Evolutionary conservation across 2,113 vertebrate species (phyloP), one percentile per base, ranked within the genome.

Genomic region (Poecile atricapillus): DNA sequence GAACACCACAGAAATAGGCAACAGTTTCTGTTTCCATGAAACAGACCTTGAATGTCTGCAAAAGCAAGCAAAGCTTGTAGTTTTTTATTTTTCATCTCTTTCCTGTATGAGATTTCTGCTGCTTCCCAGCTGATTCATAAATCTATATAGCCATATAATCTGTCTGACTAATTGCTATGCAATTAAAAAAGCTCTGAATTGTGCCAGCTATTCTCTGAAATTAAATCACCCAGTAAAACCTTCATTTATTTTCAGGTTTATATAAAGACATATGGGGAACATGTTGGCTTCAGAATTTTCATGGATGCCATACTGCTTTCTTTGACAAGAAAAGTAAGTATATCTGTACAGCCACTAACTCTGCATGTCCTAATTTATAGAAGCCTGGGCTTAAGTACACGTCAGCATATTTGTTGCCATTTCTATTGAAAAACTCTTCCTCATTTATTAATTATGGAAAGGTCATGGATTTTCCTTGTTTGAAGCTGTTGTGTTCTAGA

Each of bases 231-330:
- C 73, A 65, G 12, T 68, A 85, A 87, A 92, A 62, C 24, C 39
- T 76, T 41, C 58, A 13, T 75, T 97, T 96, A 65, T 89, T 96
- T 97, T 89, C 67, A 99, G 99, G 98, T 99, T 87, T 99, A 99
- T 85, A 98, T 99, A 87, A 98, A 98, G 97, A 99, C 99, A 0
- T 98, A 99, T 9, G 99, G 99, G 33, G 99, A 99, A 74, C 99
- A 99, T 76, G 99, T 99, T 16, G 99, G 99, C 23, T 99, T 99
- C 89, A 98, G 99, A 90, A 99, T 99, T 97, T 99, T 99, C 91
- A 99, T 99, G 99, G 99, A 99, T 89, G 98, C 99, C 46, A 98
- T 99, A 70, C 98, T 99, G 27, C 98, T 99, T 90, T 99, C 99
- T 65, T 97, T 99, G 91, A 98, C 98, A 76, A 98, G 99, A 94